Evolutionary conservation across 2,113 vertebrate genomes (phyloP).

Genomic region (Pluvianellus socialis): DNA sequence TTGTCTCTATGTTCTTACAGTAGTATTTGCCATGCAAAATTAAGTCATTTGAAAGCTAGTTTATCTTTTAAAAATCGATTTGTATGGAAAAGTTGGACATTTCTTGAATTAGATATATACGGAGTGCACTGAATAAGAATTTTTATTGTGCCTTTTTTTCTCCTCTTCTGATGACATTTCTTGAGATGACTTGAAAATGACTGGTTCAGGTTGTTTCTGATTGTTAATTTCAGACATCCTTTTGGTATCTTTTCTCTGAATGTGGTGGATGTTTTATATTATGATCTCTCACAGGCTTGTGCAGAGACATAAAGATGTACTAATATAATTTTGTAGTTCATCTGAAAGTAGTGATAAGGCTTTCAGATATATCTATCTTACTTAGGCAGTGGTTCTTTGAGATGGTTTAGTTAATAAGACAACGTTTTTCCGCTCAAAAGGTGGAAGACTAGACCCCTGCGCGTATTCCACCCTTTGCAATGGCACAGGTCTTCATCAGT

Average conservation of each 20-base stretch:
- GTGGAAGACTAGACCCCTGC: not conserved
- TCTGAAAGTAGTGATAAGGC: not conserved
- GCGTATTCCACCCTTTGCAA: not conserved
- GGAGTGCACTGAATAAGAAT: not conserved
- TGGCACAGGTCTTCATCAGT: not conserved
- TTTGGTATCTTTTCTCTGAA: not conserved
- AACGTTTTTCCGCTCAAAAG: not conserved
- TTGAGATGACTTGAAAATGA: not conserved
- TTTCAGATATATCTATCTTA: not conserved
- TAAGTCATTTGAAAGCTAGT: not conserved
- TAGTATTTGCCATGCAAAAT: not conserved
- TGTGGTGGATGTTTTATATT: not conserved
- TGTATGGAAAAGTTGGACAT: not conserved
- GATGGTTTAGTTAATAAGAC: not conserved
- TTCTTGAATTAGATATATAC: not conserved
- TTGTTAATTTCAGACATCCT: not conserved
- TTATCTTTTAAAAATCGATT: not conserved
- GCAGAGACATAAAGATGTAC: not conserved
- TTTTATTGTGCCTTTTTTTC: not conserved
- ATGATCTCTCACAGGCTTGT: not conserved
- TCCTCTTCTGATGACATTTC: not conserved
- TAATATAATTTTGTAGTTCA: not conserved
- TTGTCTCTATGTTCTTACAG: no score
- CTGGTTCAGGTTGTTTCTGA: not conserved
- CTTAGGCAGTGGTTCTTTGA: not conserved